Conservation (phyloP, 2,113 vertebrate genomes). For the Macaca fascicularis region T2T-MFA8v1.1 NC_088387.1:83723001-83723500, state of each 20-base stretch:
- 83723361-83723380: neutral
- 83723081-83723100: neutral
- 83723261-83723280: neutral
- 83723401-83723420: slow-evolving; percentile 4
- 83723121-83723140: neutral
- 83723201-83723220: neutral
- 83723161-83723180: slow-evolving; percentile 26
- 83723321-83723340: neutral
- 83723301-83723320: neutral
- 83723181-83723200: slow-evolving; percentile 30
- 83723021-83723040: neutral
- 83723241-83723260: neutral
- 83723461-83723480: neutral
- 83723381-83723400: neutral
- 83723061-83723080: neutral
- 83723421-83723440: neutral
- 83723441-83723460: neutral
- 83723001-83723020: neutral
- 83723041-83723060: slow-evolving; percentile 11
- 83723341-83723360: neutral
- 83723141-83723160: slow-evolving; percentile 24
- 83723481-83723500: neutral
- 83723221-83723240: neutral
- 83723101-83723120: neutral
- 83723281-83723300: neutral